Conservation (phyloP, 2,888 invertebrate genomes). For the Lasioglossum figueresi region DNA sequence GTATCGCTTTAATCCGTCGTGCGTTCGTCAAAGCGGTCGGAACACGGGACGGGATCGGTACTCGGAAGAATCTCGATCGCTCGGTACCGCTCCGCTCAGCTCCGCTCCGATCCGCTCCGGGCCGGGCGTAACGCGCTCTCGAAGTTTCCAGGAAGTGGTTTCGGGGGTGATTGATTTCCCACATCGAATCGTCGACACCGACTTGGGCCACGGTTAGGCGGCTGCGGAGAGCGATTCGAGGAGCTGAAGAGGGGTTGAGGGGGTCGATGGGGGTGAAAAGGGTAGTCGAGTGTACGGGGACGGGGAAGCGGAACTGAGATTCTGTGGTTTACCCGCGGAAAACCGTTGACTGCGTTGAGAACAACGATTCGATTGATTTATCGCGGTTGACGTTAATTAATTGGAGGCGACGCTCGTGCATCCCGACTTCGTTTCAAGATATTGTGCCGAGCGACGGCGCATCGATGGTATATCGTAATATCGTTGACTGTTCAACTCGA, state of each 20-base stretch:
- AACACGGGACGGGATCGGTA: constrained; percentile 55
- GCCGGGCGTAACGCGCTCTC: constrained; percentile 61
- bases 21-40: constrained; percentile 23
- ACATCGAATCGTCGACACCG: constrained; percentile 66
- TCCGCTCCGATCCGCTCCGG: constrained; percentile 49
- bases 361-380: constrained; percentile 75
- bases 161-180: constrained; percentile 75
- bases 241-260: background rate
- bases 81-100: background rate
- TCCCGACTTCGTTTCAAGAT: constrained; percentile 4
- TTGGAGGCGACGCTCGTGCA: constrained; percentile 40
- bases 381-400: constrained; percentile 66
- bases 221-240: background rate
- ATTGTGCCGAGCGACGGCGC: background rate
- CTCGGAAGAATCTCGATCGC: constrained; percentile 62
- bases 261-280: background rate
- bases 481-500: background rate
- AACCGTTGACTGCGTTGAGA: constrained; percentile 70
- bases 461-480: constrained; percentile 30
- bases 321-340: constrained; percentile 70
- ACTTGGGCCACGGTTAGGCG: constrained; percentile 7
- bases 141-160: constrained; percentile 73
- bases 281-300: background rate
- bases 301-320: constrained; percentile 66
- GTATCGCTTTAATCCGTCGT: constrained; percentile 20